A percentile compares a stretch with the other conserved stretches of the same genome.
Conservation (phyloP, 2,888 invertebrate species). For the Parascotia fuliginaria region DNA sequence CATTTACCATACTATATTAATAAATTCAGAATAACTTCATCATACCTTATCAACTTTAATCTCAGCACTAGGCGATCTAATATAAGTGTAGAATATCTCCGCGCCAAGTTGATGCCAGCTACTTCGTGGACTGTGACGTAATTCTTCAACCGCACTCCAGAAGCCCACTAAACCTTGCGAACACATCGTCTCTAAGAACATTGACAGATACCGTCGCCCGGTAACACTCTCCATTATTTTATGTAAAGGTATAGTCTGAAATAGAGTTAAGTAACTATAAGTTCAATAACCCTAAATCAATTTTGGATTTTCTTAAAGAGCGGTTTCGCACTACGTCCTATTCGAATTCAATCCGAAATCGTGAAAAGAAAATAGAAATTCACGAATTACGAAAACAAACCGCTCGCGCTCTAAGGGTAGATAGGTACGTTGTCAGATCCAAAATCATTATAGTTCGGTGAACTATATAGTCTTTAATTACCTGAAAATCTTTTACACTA, state of each 20-base stretch:
- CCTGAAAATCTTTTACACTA: too few species aligned
- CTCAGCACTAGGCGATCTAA: slow-evolving; percentile 92
- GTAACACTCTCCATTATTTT: slow-evolving; percentile 91
- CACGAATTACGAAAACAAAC: too few species aligned
- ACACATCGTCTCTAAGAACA: slow-evolving; percentile 93
- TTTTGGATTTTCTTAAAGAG: too few species aligned
- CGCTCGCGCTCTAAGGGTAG: too few species aligned
- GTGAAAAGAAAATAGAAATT: too few species aligned
- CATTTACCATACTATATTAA: too few species aligned
- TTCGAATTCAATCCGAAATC: too few species aligned
- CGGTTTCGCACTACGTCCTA: too few species aligned
- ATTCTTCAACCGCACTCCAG: slow-evolving; percentile 94
- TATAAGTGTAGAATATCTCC: slow-evolving; percentile 96
- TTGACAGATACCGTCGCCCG: slow-evolving; percentile 92
- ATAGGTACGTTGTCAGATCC: too few species aligned
- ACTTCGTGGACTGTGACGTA: slow-evolving; percentile 90
- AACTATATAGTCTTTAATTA: too few species aligned
- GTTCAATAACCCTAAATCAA: too few species aligned
- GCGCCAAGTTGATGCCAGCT: slow-evolving; percentile 94
- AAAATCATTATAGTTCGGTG: too few species aligned
- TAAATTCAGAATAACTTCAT: background rate
- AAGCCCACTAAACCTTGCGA: slow-evolving; percentile 94
- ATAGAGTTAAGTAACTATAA: slow-evolving; percentile 30
- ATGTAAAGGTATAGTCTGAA: slow-evolving; percentile 89
- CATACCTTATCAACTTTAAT: slow-evolving; percentile 92